These are phyloP conservation scores for Oscheius sp. DNA, from an alignment of 2,888 invertebrate species.

Conservation along the genomic window DNA sequence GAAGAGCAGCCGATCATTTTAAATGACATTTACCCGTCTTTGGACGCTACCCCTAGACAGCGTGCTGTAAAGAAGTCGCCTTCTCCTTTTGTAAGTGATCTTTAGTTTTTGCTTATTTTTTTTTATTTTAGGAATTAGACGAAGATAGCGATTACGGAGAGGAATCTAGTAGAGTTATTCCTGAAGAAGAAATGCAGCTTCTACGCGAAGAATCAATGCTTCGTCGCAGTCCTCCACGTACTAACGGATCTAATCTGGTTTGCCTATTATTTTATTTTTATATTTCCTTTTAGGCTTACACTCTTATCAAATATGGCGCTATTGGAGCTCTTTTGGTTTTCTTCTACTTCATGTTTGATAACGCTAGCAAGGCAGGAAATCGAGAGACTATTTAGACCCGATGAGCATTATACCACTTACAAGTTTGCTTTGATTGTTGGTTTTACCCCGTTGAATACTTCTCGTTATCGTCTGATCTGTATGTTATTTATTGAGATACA, in stretches of 20 bases:
- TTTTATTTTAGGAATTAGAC: neutral
- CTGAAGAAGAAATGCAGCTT: slow-evolving; percentile 13
- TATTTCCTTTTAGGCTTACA: neutral
- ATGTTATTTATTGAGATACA: too few species aligned
- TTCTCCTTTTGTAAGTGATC: neutral
- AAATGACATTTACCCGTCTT: neutral
- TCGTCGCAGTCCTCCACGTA: neutral
- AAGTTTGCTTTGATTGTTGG: too few species aligned
- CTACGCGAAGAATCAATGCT: neutral
- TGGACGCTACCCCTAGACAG: neutral
- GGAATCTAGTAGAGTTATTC: slow-evolving; percentile 12
- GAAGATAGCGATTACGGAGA: slow-evolving; percentile 26
- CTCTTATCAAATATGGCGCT: neutral
- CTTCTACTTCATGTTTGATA: slow-evolving; percentile 18
- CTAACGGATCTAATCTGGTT: neutral
- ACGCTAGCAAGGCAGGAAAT: slow-evolving; percentile 11
- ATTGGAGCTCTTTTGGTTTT: neutral
- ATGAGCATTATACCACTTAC: too few species aligned
- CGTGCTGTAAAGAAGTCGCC: neutral
- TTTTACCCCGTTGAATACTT: too few species aligned
- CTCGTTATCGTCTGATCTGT: too few species aligned
- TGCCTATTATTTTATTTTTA: neutral
- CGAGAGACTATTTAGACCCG: slow-evolving; percentile 1
- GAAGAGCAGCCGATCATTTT: neutral
- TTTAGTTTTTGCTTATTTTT: neutral